Conservation (phyloP, 53 echinoderm and acorn worm genomes). For the Hippasteria phrygiana region DNA sequence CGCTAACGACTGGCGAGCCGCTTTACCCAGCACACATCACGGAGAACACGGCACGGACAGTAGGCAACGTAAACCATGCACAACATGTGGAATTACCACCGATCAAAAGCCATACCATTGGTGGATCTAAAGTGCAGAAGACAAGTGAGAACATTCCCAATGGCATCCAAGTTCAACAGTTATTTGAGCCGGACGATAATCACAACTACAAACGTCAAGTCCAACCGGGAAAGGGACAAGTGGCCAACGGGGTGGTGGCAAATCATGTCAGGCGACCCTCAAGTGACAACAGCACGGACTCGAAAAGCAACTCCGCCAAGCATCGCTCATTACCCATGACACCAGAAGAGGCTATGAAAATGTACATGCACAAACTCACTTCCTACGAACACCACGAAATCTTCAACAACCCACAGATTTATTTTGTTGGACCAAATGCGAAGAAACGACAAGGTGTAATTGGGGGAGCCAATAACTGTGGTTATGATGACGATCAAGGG, state of each 20-base stretch:
- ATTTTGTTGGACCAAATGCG: constrained; percentile 99
- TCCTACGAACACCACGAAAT: constrained; percentile 99
- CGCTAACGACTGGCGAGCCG: constrained; percentile 89
- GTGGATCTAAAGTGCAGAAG: constrained; percentile 79
- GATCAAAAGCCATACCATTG: constrained; percentile 93
- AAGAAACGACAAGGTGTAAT: constrained; percentile 98
- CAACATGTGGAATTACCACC: constrained; percentile 96
- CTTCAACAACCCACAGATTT: constrained; percentile 92
- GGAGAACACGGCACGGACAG: constrained; percentile 77
- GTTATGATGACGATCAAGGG: constrained; percentile 99
- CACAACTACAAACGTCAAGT: constrained; percentile 92
- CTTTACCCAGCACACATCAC: constrained; percentile 84
- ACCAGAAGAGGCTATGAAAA: constrained; percentile 97
- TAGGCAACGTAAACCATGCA: constrained; percentile 81
- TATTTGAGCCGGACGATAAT: constrained; percentile 98
- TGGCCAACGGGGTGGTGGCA: constrained; percentile 79
- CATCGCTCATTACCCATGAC: constrained; percentile 82
- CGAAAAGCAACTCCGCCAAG: constrained; percentile 95
- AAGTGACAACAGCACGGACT: constrained; percentile 84
- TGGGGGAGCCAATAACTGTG: constrained; percentile 97
- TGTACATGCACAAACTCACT: constrained; percentile 99
- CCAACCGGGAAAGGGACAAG: constrained; percentile 56
- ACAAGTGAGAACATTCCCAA: constrained; percentile 84
- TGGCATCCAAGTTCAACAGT: constrained; percentile 94
- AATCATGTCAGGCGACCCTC: constrained; percentile 85